phyloP scores from a whole-genome alignment of 2,797 vertebrate species.

The Cynodonichthys magdalenae region DNA sequence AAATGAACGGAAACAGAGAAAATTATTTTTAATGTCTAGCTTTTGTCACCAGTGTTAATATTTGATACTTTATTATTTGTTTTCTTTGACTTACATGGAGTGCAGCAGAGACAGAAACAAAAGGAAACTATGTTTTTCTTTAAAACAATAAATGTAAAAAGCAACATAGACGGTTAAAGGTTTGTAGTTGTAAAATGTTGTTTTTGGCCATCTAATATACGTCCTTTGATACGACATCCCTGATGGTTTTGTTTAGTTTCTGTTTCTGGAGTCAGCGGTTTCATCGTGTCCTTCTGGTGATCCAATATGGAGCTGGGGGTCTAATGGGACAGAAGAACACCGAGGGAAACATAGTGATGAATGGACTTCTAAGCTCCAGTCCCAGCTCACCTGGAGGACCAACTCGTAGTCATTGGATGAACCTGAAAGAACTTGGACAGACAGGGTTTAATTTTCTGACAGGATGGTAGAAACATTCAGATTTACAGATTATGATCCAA shows the following conservation, averaged over 20 bases:
- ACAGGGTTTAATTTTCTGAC: background rate
- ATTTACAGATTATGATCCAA: too few relatives aligned
- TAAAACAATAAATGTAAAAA: constrained; percentile 17
- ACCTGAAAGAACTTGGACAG: background rate
- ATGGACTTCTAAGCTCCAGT: constrained; percentile 51
- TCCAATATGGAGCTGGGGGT: constrained; percentile 52
- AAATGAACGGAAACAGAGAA: too few relatives aligned
- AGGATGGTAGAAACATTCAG: too few relatives aligned
- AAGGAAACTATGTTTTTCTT: background rate
- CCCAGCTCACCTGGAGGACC: constrained; percentile 40
- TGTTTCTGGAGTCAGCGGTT: constrained; percentile 67
- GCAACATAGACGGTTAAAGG: background rate
- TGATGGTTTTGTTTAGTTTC: constrained; percentile 38
- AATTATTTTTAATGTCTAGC: too few relatives aligned
- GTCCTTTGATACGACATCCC: constrained; percentile 24
- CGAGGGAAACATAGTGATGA: constrained; percentile 68
- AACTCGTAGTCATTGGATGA: constrained; percentile 47
- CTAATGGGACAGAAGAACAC: constrained; percentile 55
- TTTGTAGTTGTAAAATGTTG: constrained; percentile 13
- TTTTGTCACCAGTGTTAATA: background rate
- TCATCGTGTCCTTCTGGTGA: constrained; percentile 67
- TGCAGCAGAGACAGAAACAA: background rate
- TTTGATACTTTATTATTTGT: background rate
- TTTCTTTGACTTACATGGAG: background rate
- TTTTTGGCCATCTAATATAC: constrained; percentile 35